Percentiles rank a stretch among this genome's conserved stretches.
Evolutionary conservation across 2,797 vertebrate species (phyloP).

Genomic region (Anguilla megastoma): DNA sequence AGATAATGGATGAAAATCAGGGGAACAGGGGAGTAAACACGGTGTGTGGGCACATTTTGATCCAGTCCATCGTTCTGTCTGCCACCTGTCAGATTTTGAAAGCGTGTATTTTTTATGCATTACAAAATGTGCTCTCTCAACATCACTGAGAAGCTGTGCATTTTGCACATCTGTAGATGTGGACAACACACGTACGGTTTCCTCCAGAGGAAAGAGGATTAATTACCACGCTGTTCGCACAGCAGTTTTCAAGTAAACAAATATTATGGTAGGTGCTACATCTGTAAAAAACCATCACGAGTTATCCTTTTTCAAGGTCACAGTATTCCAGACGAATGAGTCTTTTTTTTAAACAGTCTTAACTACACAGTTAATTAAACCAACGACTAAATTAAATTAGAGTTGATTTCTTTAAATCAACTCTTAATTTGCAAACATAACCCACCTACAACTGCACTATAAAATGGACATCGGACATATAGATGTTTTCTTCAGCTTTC

Average conservation of each 20-base stretch:
- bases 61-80: neutral
- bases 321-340: neutral
- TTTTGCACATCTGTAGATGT: conserved; percentile 27
- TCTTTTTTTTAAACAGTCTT: neutral
- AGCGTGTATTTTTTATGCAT: neutral
- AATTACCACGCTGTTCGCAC: neutral
- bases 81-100: neutral
- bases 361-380: neutral
- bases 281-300: neutral
- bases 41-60: neutral
- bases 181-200: neutral
- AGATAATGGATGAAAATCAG: neutral
- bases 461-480: neutral
- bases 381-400: neutral
- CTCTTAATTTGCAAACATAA: neutral
- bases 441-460: neutral
- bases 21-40: neutral
- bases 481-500: neutral
- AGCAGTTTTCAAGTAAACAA: neutral
- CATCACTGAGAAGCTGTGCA: conserved; percentile 31
- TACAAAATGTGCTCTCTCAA: neutral
- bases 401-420: neutral
- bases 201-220: neutral
- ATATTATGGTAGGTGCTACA: neutral
- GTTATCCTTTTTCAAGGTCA: neutral